Percentiles rank a stretch among this genome's conserved stretches.
Evolutionary conservation across 2,113 vertebrate species (phyloP).

Genomic region (Apus apus): DNA sequence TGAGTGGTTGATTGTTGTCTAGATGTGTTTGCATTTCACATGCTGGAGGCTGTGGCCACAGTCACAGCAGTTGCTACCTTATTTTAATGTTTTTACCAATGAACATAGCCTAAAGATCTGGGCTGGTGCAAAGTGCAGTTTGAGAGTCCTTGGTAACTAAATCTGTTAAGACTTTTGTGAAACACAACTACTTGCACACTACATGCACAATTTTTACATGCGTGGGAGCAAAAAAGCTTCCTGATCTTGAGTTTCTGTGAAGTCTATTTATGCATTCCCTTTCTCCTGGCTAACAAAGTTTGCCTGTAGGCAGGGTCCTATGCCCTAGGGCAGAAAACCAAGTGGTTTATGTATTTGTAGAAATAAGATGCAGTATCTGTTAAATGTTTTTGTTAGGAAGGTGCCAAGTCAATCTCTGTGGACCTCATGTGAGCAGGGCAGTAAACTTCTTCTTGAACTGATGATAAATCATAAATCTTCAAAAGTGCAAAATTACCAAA

Average conservation of each 20-base stretch:
- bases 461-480: constrained; percentile 46
- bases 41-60: constrained; percentile 61
- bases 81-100: constrained; percentile 15
- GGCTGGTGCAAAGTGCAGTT: not conserved
- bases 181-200: not conserved
- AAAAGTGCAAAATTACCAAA: not conserved
- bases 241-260: not conserved
- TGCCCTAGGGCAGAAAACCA: not conserved
- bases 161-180: not conserved
- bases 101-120: constrained; percentile 3
- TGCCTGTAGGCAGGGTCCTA: not conserved
- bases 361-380: constrained; percentile 47
- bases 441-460: constrained; percentile 42
- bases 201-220: not conserved
- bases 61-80: constrained; percentile 22
- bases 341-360: constrained; percentile 15
- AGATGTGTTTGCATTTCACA: not conserved
- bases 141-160: not conserved
- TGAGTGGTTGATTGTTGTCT: constrained; percentile 31
- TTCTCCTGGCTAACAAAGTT: constrained; percentile 37
- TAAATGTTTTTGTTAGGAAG: constrained; percentile 62
- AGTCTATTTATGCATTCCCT: not conserved
- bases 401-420: constrained; percentile 19
- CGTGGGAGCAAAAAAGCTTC: not conserved
- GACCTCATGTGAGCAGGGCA: constrained; percentile 15